Base-by-base conservation (phyloP, 2,113 vertebrate species). In the Lagopus muta region DNA sequence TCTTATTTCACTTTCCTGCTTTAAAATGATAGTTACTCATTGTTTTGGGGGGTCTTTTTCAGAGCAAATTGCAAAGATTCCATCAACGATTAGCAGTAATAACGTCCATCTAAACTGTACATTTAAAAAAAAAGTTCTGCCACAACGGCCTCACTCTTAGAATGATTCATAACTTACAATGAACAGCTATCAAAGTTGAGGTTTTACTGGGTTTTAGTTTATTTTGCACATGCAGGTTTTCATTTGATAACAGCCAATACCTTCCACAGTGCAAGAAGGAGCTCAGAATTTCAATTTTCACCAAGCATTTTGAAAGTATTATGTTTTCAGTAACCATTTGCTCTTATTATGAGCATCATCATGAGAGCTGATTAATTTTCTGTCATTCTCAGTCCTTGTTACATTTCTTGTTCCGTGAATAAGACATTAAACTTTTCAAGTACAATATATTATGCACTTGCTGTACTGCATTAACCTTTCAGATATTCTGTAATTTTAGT, bases 351-450 rank as follows among this genome's bases (percentile, higher is more conserved):
- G 5, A 82, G 52, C n/a, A 82, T 65, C 91, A 69, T 65, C 43
- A 69, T 40, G 21, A 77, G 64, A 58, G 69, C 20, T 72, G 69
- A 95, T 86, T 91, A 87, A 90, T 93, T 92, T 96, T 74, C 55
- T 93, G 67, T 90, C 70, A 72, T 82, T 95, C 43, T 85, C 57
- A 81, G 74, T 87, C 54, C 47, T 85, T 94, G 71, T 92, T 93
- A 73, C 30, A 81, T 89, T 95, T 83, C 58, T 92, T 93, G 71
- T 36, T 66, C 64, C 62, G 21, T 0, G 27, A 95, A 90, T 64
- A 91, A 87, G 89, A 75, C 57, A 90, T 92, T 95, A 92, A 92
- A 93, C 86, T 91, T 95, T 91, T 89, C 82, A 81, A 89, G 82
- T 91, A 48, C 78, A 76, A 90, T 92, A 57, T 80, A 92, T 93